Percentiles rank a stretch among this genome's conserved stretches.
These are phyloP conservation scores for Wasmannia auropunctata DNA, from an alignment of 1,140 invertebrate species.

Conservation along the genomic window DNA sequence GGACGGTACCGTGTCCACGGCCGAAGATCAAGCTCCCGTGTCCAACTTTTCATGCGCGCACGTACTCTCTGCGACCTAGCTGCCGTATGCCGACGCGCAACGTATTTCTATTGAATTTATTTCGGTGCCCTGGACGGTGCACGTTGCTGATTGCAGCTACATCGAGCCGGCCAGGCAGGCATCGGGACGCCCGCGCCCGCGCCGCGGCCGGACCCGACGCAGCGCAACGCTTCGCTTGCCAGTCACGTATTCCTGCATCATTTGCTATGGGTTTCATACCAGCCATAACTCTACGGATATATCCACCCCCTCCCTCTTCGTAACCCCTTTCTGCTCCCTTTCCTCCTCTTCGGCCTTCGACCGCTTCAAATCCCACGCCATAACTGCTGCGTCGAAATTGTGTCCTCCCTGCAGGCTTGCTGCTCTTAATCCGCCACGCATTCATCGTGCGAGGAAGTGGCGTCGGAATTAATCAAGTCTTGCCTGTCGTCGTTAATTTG, in stretches of 20 bases:
- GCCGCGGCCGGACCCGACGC: constrained; percentile 43
- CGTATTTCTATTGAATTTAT: constrained; percentile 79
- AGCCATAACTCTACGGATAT: constrained; percentile 83
- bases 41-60: constrained; percentile 56
- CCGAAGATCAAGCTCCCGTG: constrained; percentile 35
- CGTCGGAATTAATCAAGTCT: constrained; percentile 71
- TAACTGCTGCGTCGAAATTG: constrained; percentile 24
- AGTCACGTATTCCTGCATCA: constrained; percentile 84
- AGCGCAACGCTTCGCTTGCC: constrained; percentile 72
- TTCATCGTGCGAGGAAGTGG: constrained; percentile 70
- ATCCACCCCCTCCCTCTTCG: constrained; percentile 65
- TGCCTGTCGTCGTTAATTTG: constrained; percentile 58
- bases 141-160: constrained; percentile 80
- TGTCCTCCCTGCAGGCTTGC: constrained; percentile 63
- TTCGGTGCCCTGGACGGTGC: constrained; percentile 68
- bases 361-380: constrained; percentile 42
- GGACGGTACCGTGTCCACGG: background rate
- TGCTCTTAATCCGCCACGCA: constrained; percentile 72
- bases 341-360: constrained; percentile 28
- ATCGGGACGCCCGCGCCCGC: constrained; percentile 35
- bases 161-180: constrained; percentile 68
- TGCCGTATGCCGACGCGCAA: constrained; percentile 49
- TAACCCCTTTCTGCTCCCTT: background rate
- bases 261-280: constrained; percentile 85
- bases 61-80: constrained; percentile 17